These are phyloP conservation scores for Gadus chalcogrammus DNA, from an alignment of 2,113 vertebrate genomes.

Conservation along the genomic window DNA sequence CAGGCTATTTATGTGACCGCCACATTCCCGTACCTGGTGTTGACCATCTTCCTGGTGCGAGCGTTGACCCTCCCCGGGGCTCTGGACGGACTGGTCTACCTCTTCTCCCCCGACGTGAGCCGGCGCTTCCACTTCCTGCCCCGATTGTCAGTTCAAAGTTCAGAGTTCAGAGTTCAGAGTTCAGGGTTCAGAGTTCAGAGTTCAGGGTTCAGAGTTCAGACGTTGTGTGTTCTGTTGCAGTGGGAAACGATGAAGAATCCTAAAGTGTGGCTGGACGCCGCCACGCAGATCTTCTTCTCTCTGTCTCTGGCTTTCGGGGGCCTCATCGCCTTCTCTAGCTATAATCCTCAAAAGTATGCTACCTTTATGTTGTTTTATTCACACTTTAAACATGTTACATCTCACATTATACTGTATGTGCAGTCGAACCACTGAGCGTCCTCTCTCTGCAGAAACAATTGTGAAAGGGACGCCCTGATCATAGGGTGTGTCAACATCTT, in stretches of 20 bases:
- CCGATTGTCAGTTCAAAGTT: not conserved
- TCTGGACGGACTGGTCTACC: conserved; percentile 70
- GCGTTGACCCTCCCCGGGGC: conserved; percentile 82
- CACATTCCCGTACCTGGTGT: conserved; percentile 80
- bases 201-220: not conserved
- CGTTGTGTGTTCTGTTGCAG: conserved; percentile 56
- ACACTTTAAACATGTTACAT: not conserved
- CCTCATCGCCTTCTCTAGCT: conserved; percentile 85
- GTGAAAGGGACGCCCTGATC: conserved; percentile 79
- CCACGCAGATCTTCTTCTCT: conserved; percentile 87
- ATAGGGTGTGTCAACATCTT: conserved; percentile 81
- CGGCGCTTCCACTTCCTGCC: too few relatives aligned
- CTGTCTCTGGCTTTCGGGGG: conserved; percentile 85
- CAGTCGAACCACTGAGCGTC: not conserved
- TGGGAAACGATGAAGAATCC: conserved; percentile 75
- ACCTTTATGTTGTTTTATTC: not conserved
- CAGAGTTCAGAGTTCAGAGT: too few relatives aligned
- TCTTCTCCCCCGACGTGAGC: conserved; percentile 84
- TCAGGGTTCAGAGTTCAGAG: too few relatives aligned
- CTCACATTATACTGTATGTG: too few relatives aligned
- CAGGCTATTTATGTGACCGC: conserved; percentile 84
- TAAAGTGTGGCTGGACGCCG: conserved; percentile 83
- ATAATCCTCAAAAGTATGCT: conserved; percentile 77
- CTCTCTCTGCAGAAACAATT: conserved; percentile 78
- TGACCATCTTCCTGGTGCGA: conserved; percentile 81